phyloP scores from a whole-genome alignment of 1,140 invertebrate species.

The Pogonomyrmex barbatus region DNA sequence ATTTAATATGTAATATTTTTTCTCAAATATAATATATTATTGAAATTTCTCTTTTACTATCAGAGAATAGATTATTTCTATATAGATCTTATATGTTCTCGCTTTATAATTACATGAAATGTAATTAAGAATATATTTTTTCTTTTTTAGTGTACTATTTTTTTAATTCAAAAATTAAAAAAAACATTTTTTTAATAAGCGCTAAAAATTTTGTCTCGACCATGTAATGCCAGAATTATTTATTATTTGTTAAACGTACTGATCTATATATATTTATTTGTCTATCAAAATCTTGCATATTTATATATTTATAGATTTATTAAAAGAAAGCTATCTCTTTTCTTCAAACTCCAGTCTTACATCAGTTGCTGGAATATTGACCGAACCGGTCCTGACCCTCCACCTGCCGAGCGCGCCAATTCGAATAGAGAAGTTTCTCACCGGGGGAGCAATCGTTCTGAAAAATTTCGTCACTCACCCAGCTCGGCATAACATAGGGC shows the following conservation, averaged over 20 bases:
- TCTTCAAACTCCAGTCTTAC: background rate
- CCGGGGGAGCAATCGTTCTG: background rate
- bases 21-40: too few species aligned
- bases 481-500: slow-evolving; percentile 98
- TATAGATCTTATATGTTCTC: background rate
- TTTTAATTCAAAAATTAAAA: too few species aligned
- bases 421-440: background rate
- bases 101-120: background rate
- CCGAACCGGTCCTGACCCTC: background rate
- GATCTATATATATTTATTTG: too few species aligned
- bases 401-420: background rate
- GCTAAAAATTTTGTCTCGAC: too few species aligned
- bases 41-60: too few species aligned
- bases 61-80: too few species aligned
- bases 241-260: too few species aligned
- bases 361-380: background rate
- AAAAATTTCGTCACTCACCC: slow-evolving; percentile 85
- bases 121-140: background rate
- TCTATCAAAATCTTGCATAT: background rate
- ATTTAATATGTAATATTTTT: too few species aligned
- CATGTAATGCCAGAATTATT: too few species aligned
- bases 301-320: background rate
- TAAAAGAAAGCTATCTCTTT: background rate
- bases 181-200: too few species aligned
- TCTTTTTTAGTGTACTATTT: background rate